Conservation (phyloP, 2,797 vertebrate species). For the Sarcoramphus papa region DNA sequence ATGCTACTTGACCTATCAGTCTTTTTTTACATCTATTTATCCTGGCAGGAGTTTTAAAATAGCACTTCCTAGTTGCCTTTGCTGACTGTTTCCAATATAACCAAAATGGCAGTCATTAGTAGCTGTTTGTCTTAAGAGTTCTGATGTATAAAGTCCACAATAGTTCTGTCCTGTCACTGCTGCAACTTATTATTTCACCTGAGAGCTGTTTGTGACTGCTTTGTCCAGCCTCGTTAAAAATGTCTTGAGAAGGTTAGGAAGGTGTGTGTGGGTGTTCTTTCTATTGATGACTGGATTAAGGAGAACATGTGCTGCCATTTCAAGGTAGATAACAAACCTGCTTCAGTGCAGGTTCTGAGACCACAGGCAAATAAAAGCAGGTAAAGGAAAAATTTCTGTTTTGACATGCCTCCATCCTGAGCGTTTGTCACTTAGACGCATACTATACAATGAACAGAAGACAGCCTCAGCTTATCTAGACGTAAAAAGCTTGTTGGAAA, state of each 20-base stretch:
- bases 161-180: not conserved
- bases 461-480: not conserved
- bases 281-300: not conserved
- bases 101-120: not conserved
- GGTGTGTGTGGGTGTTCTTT: not conserved
- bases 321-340: not conserved
- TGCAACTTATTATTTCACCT: not conserved
- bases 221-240: not conserved
- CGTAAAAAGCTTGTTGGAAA: not conserved
- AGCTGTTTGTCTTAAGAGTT: not conserved
- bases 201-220: not conserved
- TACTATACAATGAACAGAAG: not conserved
- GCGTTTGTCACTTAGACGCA: accelerated
- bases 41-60: not conserved
- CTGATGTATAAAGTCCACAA: not conserved
- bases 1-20: not conserved
- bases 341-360: not conserved
- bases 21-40: not conserved
- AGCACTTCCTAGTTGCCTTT: not conserved
- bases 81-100: not conserved
- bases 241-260: not conserved
- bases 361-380: not conserved
- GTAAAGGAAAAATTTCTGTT: not conserved
- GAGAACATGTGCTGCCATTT: not conserved
- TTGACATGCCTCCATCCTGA: not conserved